Base-by-base conservation (phyloP, 2,888 invertebrate species). In the Pandemis corylana region DNA sequence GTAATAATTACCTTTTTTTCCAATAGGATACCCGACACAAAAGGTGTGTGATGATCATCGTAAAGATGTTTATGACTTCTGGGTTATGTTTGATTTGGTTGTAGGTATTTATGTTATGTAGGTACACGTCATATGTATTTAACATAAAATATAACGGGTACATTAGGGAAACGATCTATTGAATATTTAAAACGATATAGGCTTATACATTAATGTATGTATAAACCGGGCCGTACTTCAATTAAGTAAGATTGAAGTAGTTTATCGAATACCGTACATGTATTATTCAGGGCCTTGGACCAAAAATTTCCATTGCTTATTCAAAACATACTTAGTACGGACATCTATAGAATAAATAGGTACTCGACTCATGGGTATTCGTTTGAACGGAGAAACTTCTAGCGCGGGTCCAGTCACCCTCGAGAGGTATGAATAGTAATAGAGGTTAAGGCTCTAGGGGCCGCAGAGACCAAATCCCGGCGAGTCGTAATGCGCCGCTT, bases 381-480 rank as follows among this genome's bases (percentile, higher is more conserved):
- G 80, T 82, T 80, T 78, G 79, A 78, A 81, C 78, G 82, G 81
- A 83, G 80, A 80, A 83, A 83, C 82, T 83, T 80, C 77, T 79
- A 74, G 80, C 76, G 77, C 76, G 78, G 78, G 78, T 83, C 79
- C 79, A 84, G 88, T 70, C 74, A 61, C 85, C 85, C 88, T 87
- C 63, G 69, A 72, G 71, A 73, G 51, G 59, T 67, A 94, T 94
- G 94, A 94, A 94, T 94, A 94, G 91, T 92, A 93, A 93, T 92
- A 84, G 89, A 88, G 89, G 88, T 86, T 84, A 85, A 84, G 84
- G 82, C 88, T 85, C 87, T 78, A 79, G 89, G 86, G 89, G 87
- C 80, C 56, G 56, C 56, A 20, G 71, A 80, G 81, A 81, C 82
- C 80, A 82, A 86, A 83, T 83, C 85, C 85, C 82, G 80, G 83